These are phyloP conservation scores for Eufriesea mexicana DNA, from an alignment of 1,140 invertebrate species.

Conservation along the genomic window DNA sequence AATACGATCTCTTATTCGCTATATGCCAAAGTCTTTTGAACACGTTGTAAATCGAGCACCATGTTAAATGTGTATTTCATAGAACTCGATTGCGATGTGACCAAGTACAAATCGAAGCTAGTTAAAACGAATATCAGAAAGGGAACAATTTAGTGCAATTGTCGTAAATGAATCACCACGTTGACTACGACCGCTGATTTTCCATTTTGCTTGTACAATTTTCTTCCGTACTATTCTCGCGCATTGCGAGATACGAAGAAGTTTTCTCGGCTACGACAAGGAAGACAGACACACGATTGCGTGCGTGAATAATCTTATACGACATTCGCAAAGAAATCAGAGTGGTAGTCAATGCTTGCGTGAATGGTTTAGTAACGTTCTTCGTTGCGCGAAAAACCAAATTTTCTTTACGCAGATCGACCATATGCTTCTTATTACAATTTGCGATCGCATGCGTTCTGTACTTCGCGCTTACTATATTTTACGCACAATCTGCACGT, in stretches of 20 bases:
- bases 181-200: neutral
- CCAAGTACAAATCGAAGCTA: conserved; percentile 64
- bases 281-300: neutral
- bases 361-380: neutral
- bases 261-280: neutral
- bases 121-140: conserved; percentile 29
- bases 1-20: conserved; percentile 44
- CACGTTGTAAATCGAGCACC: conserved; percentile 15
- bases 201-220: neutral
- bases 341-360: neutral
- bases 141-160: conserved; percentile 52
- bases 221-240: neutral
- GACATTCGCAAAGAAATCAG: neutral
- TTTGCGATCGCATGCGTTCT: conserved; percentile 43
- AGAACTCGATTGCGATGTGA: conserved; percentile 23
- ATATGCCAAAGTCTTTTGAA: conserved; percentile 38
- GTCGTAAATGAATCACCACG: neutral
- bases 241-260: neutral
- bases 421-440: conserved; percentile 26
- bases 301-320: no score
- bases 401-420: conserved; percentile 24
- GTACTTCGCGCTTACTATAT: conserved; percentile 31
- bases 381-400: neutral
- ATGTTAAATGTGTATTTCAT: neutral
- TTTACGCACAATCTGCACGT: conserved; percentile 45